Conservation (phyloP, 2,888 invertebrate genomes). For the Alcis repandata region DNA sequence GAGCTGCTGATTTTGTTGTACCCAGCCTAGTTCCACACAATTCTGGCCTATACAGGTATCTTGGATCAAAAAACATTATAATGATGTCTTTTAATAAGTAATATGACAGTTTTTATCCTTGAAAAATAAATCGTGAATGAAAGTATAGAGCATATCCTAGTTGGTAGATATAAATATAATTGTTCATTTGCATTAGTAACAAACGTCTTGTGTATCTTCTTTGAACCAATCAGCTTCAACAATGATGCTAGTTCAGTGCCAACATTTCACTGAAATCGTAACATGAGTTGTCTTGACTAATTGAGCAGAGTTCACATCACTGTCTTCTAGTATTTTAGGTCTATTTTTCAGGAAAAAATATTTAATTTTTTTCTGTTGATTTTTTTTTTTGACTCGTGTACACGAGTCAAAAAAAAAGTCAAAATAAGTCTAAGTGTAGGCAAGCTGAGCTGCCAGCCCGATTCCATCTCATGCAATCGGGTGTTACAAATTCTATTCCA, state of each 20-base stretch:
- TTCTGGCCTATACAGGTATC: neutral
- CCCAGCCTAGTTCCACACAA: neutral
- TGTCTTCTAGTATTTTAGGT: conserved; percentile 8
- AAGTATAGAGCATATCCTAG: too few species aligned
- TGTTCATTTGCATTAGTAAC: too few species aligned
- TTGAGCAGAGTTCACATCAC: conserved; percentile 38
- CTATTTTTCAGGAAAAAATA: neutral
- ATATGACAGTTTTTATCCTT: too few species aligned
- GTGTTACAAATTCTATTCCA: too few species aligned
- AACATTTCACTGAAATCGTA: conserved; percentile 18
- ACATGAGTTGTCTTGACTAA: conserved; percentile 15
- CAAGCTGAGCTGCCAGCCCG: neutral
- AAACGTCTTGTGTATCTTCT: conserved; percentile 1
- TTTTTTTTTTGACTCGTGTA: neutral
- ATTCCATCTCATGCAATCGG: neutral
- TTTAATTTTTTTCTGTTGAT: neutral
- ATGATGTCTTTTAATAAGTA: too few species aligned
- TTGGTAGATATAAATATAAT: too few species aligned
- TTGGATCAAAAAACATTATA: too few species aligned
- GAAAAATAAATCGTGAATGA: too few species aligned
- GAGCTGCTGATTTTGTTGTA: conserved; percentile 7
- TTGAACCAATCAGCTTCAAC: neutral
- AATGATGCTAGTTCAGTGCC: conserved; percentile 13
- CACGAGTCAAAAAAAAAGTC: too few species aligned
- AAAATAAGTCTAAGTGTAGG: too few species aligned